Evolutionary conservation across 2,113 vertebrate genomes (phyloP).

Genomic region (Corythornis vintsioides): DNA sequence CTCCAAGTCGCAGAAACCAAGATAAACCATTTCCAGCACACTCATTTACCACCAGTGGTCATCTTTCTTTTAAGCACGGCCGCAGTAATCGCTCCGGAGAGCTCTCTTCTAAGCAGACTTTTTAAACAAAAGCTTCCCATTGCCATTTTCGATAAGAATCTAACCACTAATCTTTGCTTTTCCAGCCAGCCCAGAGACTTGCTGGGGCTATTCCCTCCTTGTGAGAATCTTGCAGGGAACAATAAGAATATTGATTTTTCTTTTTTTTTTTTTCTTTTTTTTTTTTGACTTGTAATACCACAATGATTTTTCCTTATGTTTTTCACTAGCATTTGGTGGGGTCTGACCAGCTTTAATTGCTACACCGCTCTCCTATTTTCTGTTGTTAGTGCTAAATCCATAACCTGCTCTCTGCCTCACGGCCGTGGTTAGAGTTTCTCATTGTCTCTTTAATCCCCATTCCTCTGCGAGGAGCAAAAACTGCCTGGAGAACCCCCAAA

Average conservation of each 20-base stretch:
- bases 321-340: not conserved
- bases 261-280: not conserved
- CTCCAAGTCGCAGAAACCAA: not conserved
- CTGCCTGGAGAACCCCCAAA: not conserved
- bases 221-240: not conserved
- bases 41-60: not conserved
- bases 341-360: constrained; percentile 23
- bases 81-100: not conserved
- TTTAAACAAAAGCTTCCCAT: not conserved
- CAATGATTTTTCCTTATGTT: not conserved
- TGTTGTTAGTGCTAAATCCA: not conserved
- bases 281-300: accelerated
- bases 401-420: not conserved
- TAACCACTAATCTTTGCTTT: not conserved
- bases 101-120: not conserved
- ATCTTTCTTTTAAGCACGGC: not conserved
- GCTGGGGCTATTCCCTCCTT: not conserved
- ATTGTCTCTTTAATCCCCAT: not conserved
- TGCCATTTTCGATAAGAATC: not conserved
- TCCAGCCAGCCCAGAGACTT: not conserved
- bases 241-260: constrained; percentile 10
- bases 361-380: not conserved
- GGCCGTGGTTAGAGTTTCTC: not conserved
- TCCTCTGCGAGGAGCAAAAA: not conserved
- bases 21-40: not conserved